Conservation (phyloP, 2,797 vertebrate genomes). For the Clamator glandarius region DNA sequence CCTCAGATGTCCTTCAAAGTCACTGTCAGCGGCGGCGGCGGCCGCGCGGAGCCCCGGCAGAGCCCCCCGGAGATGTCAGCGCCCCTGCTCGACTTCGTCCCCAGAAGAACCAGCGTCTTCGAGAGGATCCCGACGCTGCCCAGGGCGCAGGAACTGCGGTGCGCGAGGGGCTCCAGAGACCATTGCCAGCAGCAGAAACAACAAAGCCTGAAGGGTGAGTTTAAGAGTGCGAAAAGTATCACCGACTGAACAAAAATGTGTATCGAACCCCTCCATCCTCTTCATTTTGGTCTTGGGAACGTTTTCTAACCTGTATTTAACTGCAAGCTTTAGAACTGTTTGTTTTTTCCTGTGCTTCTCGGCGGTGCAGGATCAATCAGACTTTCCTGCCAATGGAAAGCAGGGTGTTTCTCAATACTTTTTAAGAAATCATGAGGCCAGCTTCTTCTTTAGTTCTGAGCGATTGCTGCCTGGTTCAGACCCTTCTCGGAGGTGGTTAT, state of each 20-base stretch:
- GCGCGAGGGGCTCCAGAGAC: constrained; percentile 53
- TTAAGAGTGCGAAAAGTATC: background rate
- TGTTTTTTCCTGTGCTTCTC: background rate
- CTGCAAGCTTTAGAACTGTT: background rate
- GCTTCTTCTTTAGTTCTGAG: background rate
- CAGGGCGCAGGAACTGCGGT: constrained; percentile 59
- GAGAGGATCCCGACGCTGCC: constrained; percentile 66
- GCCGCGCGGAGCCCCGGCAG: constrained; percentile 38
- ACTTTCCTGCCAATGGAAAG: background rate
- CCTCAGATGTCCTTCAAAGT: constrained; percentile 77
- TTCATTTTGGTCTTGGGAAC: background rate
- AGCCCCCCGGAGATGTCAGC: constrained; percentile 59
- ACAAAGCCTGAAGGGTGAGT: constrained; percentile 67
- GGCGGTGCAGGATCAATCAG: background rate
- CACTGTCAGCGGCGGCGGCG: constrained; percentile 48
- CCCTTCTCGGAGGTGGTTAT: background rate
- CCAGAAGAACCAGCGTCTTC: constrained; percentile 65
- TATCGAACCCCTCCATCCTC: background rate
- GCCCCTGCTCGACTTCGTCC: constrained; percentile 61
- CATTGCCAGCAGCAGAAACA: constrained; percentile 67
- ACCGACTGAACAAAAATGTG: background rate
- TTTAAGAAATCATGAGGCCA: background rate
- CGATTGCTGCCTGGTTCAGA: background rate
- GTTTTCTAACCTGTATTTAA: background rate
- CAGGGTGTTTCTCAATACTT: background rate